Conservation (phyloP, 1,140 invertebrate species). For the Leptinotarsa defecta region DNA sequence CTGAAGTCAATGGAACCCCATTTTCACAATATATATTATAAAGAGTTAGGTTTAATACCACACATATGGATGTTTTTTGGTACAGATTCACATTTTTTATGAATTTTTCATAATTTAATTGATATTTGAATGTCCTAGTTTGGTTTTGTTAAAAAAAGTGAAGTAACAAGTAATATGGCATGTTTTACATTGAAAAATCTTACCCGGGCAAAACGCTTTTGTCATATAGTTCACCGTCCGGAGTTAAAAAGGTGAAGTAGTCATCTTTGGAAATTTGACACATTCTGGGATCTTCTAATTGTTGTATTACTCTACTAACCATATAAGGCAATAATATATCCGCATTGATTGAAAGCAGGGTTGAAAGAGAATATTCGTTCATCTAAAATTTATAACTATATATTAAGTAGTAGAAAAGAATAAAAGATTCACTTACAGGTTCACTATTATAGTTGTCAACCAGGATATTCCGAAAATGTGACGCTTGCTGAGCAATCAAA, state of each 20-base stretch:
- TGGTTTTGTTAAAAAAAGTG: too few relatives aligned
- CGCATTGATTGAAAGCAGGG: conserved; percentile 67
- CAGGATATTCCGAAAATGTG: conserved; percentile 64
- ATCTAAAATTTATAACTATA: conserved; percentile 49
- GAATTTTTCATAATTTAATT: too few relatives aligned
- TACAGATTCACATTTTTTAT: too few relatives aligned
- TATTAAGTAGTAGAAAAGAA: background rate
- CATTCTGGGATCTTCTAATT: conserved; percentile 71
- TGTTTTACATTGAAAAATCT: background rate
- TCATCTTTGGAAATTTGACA: conserved; percentile 81
- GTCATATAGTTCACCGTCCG: conserved; percentile 90
- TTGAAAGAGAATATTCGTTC: conserved; percentile 69
- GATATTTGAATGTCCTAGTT: too few relatives aligned
- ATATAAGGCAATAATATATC: conserved; percentile 67
- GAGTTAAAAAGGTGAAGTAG: conserved; percentile 86
- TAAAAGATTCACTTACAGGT: conserved; percentile 56
- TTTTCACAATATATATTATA: too few relatives aligned
- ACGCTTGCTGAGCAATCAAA: conserved; percentile 61
- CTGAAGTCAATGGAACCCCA: too few relatives aligned
- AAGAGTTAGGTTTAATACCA: too few relatives aligned
- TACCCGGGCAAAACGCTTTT: conserved; percentile 84
- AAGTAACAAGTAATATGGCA: too few relatives aligned
- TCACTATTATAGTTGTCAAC: conserved; percentile 64
- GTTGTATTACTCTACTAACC: conserved; percentile 58
- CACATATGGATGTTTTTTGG: too few relatives aligned